Evolutionary conservation across 2,113 vertebrate species (phyloP).

Genomic region (Bambusicola thoracicus): DNA sequence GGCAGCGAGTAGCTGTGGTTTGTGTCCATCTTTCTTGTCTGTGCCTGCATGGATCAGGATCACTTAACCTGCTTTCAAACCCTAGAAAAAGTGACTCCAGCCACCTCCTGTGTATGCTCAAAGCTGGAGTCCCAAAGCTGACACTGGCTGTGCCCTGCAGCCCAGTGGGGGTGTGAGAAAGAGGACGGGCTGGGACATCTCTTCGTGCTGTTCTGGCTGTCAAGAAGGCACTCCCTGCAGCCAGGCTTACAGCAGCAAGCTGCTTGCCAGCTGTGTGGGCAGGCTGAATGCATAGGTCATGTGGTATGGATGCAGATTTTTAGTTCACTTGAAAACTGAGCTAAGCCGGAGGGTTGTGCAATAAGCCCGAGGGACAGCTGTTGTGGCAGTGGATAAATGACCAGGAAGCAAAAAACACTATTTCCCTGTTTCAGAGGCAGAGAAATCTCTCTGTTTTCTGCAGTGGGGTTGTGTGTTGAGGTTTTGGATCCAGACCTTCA

Average conservation of each 20-base stretch:
- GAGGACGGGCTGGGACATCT: not conserved
- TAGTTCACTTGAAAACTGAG: not conserved
- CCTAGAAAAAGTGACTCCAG: not conserved
- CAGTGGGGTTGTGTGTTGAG: rapidly evolving
- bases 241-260: not conserved
- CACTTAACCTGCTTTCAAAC: not conserved
- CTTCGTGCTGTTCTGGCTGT: not conserved
- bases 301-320: not conserved
- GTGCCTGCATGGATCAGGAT: not conserved
- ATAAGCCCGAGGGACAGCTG: slow-evolving; percentile 6
- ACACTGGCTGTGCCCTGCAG: not conserved
- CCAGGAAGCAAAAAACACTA: not conserved
- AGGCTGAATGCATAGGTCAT: slow-evolving; percentile 12
- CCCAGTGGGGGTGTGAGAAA: not conserved
- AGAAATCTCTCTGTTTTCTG: not conserved
- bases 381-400: not conserved
- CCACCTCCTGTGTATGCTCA: not conserved
- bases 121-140: rapidly evolving
- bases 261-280: not conserved
- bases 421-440: not conserved
- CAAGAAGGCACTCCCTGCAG: not conserved
- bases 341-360: not conserved
- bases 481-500: not conserved
- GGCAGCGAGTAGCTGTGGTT: not conserved
- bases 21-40: not conserved